These are phyloP conservation scores for Drosophila busckii DNA, from an alignment of 1,140 invertebrate genomes.

Conservation along the genomic window DNA sequence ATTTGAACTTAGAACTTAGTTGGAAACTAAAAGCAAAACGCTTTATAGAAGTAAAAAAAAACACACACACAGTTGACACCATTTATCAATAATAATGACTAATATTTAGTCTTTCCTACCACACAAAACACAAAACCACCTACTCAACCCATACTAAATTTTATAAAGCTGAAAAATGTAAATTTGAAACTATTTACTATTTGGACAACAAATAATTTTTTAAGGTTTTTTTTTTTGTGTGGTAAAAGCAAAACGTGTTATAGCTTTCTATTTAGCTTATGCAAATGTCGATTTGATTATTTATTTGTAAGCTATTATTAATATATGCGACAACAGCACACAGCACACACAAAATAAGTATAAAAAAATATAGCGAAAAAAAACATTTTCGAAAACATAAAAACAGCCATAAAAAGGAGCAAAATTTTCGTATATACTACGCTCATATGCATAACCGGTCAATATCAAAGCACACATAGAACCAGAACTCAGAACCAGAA, in stretches of 20 bases:
- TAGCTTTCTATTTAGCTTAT: slow-evolving; percentile 76
- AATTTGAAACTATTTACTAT: too few species aligned
- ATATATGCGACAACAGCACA: slow-evolving; percentile 35
- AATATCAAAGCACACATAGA: too few species aligned
- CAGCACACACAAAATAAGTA: slow-evolving; percentile 2
- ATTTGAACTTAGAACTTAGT: too few species aligned
- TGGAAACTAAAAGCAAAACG: too few species aligned
- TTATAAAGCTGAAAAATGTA: too few species aligned
- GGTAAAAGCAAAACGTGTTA: slow-evolving; percentile 74
- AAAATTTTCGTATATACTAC: slow-evolving; percentile 2
- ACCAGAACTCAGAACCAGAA: slow-evolving; percentile 36
- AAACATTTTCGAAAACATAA: slow-evolving; percentile 42
- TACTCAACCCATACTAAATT: too few species aligned
- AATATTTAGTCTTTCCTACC: too few species aligned
- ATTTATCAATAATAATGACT: too few species aligned
- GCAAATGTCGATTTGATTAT: slow-evolving; percentile 67
- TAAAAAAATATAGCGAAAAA: slow-evolving; percentile 14
- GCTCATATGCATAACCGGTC: slow-evolving; percentile 67
- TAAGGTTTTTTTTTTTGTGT: slow-evolving; percentile 43
- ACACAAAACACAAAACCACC: too few species aligned
- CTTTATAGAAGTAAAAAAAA: too few species aligned
- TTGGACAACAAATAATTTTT: slow-evolving; percentile 26
- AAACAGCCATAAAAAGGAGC: slow-evolving; percentile 71
- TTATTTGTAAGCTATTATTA: slow-evolving; percentile 56
- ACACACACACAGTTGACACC: too few species aligned